Evolutionary conservation across 2,113 vertebrate species (phyloP), one percentile per base, ranked within the genome.

Genomic region (Pantherophis guttatus): DNA sequence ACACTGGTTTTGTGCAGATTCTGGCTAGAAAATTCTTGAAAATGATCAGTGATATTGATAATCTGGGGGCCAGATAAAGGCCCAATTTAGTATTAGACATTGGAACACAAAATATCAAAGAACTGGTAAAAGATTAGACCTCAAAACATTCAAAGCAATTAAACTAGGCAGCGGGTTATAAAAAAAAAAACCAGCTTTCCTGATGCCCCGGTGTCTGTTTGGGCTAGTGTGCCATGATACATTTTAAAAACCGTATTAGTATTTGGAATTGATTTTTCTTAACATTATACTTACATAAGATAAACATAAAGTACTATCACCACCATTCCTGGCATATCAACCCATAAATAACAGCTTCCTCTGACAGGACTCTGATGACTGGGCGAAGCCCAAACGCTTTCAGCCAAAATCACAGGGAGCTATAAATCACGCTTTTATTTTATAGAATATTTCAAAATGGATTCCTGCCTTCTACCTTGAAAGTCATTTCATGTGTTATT

Each of bases 401-500:
- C 97, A 98, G 97, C 96, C 96, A 97, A 98, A 98, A 98, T 98
- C 98, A 97, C 97, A 98, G 97, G 97, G 98, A 98, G 98, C 96
- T 97, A 98, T 98, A 98, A 98, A 98, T 98, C 98, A 98, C 94
- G 97, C 97, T 97, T 97, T 98, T 97, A 98, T 98, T 98, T 98
- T 98, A 98, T 97, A 98, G 97, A 98, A 98, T 98, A 98, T 98
- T 98, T 98, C 98, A 98, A 98, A 98, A 98, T 97, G 95, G 97
- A 98, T 98, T 98, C 98, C 97, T 97, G 97, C 97, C 98, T 98
- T 98, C 97, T 97, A 98, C 98, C 98, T 98, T 98, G 97, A 98
- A 98, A 98, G 98, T 98, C 98, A 98, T 98, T 98, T 98, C 97
- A 97, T 95, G 95, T 96, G 97, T 98, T 98, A 98, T 98, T 98